phyloP scores from a whole-genome alignment of 2,888 invertebrate genomes.

The Dasypolia templi region DNA sequence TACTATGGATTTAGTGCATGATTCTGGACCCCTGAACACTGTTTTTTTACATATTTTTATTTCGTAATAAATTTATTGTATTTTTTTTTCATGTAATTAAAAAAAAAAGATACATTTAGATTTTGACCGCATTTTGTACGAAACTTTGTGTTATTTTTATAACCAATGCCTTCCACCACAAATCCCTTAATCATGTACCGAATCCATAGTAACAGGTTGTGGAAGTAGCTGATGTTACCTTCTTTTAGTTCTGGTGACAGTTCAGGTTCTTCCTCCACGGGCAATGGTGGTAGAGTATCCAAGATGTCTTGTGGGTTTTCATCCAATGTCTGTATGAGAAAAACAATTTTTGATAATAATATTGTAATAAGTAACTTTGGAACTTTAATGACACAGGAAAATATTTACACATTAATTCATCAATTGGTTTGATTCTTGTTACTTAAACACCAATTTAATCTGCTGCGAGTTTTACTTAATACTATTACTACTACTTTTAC shows the following conservation, averaged over 20 bases:
- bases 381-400: neutral
- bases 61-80: too few relatives aligned
- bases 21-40: too few relatives aligned
- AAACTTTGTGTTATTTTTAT: too few relatives aligned
- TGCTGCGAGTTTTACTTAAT: neutral
- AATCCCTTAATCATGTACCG: too few relatives aligned
- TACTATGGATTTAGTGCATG: too few relatives aligned
- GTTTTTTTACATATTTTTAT: too few relatives aligned
- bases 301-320: constrained; percentile 87
- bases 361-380: neutral
- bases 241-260: constrained; percentile 92
- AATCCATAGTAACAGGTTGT: too few relatives aligned
- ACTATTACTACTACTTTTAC: too few relatives aligned
- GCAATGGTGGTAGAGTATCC: constrained; percentile 88
- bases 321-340: constrained; percentile 73
- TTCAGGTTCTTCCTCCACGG: constrained; percentile 83
- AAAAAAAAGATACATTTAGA: too few relatives aligned
- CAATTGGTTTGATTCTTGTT: neutral
- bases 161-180: too few relatives aligned
- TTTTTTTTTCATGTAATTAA: too few relatives aligned
- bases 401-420: neutral
- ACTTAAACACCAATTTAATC: neutral
- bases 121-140: too few relatives aligned
- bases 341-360: neutral
- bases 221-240: constrained; percentile 82